These are phyloP conservation scores for Drosophila paranaensis DNA, from an alignment of 2,888 invertebrate species.

Conservation along the genomic window DNA sequence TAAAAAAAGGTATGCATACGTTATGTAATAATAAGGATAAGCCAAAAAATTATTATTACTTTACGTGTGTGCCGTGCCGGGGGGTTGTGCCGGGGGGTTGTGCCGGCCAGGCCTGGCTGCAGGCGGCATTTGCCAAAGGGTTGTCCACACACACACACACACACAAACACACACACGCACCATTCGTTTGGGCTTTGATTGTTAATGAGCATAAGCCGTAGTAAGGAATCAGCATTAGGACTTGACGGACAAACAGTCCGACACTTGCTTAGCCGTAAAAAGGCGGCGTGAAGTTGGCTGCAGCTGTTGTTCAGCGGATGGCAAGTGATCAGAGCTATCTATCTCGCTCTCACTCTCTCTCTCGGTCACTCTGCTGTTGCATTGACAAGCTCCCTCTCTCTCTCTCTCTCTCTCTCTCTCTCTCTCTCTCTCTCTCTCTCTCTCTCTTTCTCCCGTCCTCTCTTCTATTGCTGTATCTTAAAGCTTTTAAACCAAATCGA, in stretches of 20 bases:
- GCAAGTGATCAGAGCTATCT: not conserved
- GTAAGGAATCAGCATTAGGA: constrained; percentile 24
- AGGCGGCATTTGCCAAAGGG: constrained; percentile 41
- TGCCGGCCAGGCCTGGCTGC: not conserved
- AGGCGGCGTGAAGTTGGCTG: not conserved
- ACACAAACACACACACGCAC: constrained; percentile 8
- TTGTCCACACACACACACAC: constrained; percentile 23
- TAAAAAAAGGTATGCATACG: constrained; percentile 79
- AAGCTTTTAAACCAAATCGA: not conserved
- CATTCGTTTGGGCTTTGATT: constrained; percentile 32
- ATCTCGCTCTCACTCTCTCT: not conserved
- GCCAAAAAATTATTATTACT: constrained; percentile 82
- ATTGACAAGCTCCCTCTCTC: not conserved
- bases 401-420: no score
- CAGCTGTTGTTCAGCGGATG: not conserved
- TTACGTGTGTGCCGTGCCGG: constrained; percentile 48
- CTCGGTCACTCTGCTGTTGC: not conserved
- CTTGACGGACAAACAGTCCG: not conserved
- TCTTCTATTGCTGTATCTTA: not conserved
- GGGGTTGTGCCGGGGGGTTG: constrained; percentile 5
- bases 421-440: not conserved
- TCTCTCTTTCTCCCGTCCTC: not conserved
- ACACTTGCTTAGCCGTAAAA: not conserved
- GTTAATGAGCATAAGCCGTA: constrained; percentile 46
- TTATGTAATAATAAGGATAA: constrained; percentile 83